Evolutionary conservation across 2,888 invertebrate species (phyloP).

Genomic region (Parochlus steinenii): DNA sequence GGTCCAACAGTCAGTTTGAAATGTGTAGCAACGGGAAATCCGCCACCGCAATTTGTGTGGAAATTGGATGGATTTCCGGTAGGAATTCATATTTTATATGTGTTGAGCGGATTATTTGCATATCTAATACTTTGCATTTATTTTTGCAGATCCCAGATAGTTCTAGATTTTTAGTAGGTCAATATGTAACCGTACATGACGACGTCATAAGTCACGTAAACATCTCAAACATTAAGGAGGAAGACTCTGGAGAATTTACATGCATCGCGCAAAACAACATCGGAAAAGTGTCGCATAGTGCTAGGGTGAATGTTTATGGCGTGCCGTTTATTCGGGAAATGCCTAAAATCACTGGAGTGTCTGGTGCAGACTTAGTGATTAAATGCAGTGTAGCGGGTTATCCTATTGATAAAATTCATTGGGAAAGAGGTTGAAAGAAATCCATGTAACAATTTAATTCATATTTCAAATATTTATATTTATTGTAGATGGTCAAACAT

Average conservation of each 20-base stretch:
- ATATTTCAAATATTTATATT: slow-evolving; percentile 2
- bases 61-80: slow-evolving; percentile 75
- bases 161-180: slow-evolving; percentile 71
- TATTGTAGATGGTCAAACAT: slow-evolving; percentile 55
- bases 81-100: too few species aligned
- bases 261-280: slow-evolving; percentile 73
- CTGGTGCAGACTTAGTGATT: slow-evolving; percentile 66
- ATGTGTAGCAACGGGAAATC: slow-evolving; percentile 89
- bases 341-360: slow-evolving; percentile 76
- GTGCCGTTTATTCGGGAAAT: slow-evolving; percentile 72
- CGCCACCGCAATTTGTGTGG: slow-evolving; percentile 85
- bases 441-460: slow-evolving; percentile 11
- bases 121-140: background rate
- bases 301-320: slow-evolving; percentile 76
- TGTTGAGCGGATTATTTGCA: background rate
- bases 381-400: slow-evolving; percentile 83
- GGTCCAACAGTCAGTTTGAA: slow-evolving; percentile 82
- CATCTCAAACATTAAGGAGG: slow-evolving; percentile 70
- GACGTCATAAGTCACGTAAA: slow-evolving; percentile 88
- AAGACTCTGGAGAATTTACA: slow-evolving; percentile 80
- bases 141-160: slow-evolving; percentile 29
- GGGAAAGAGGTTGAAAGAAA: slow-evolving; percentile 62
- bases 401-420: slow-evolving; percentile 71
- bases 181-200: slow-evolving; percentile 81
- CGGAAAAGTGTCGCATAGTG: slow-evolving; percentile 63